Conservation (phyloP, 2,113 vertebrate species). For the Panthera uncia region DNA sequence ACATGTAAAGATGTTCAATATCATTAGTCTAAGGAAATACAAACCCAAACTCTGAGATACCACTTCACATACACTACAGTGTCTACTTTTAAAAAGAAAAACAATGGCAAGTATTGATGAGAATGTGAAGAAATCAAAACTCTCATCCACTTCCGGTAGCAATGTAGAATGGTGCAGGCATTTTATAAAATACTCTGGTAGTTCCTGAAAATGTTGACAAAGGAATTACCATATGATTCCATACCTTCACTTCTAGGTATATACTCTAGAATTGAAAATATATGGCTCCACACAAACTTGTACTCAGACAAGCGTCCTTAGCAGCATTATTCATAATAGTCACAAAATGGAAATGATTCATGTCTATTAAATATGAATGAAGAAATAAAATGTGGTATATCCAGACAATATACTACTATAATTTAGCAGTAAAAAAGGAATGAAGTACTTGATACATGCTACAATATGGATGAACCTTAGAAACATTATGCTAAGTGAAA, state of each 20-base stretch:
- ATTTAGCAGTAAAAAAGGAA: not conserved
- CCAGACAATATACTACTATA: not conserved
- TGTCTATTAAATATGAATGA: not conserved
- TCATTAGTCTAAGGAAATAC: not conserved
- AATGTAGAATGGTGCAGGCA: not conserved
- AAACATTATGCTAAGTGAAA: not conserved
- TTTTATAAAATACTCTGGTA: not conserved
- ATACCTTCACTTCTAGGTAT: not conserved
- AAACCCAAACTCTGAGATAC: not conserved
- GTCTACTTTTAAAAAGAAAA: not conserved
- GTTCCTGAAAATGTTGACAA: not conserved
- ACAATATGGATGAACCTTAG: not conserved
- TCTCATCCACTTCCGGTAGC: not conserved
- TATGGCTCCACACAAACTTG: not conserved
- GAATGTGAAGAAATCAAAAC: not conserved
- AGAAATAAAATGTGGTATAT: not conserved
- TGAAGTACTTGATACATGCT: not conserved
- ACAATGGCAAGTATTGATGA: not conserved
- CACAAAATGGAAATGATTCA: not conserved
- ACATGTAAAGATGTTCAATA: not conserved
- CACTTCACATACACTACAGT: not conserved
- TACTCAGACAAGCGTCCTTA: not conserved
- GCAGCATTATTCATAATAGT: not conserved
- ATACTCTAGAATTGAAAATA: not conserved
- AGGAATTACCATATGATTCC: not conserved